Percentiles rank a stretch among this genome's conserved stretches.
Evolutionary conservation across 2,888 invertebrate genomes (phyloP).

Genomic region (Ornithoptera priamus): DNA sequence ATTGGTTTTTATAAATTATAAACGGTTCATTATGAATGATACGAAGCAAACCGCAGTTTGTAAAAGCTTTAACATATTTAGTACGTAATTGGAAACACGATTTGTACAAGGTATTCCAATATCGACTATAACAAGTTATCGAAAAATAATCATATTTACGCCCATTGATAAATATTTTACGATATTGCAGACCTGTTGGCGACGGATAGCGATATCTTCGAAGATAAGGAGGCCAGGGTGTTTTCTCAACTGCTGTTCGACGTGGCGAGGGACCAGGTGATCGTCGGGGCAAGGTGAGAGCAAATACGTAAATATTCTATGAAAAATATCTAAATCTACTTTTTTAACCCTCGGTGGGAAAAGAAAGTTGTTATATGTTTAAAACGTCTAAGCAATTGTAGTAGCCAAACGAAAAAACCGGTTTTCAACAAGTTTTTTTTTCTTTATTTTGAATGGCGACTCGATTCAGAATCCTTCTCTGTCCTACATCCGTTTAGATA

Average conservation of each 20-base stretch:
- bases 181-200: constrained; percentile 83
- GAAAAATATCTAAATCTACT: neutral
- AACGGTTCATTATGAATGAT: neutral
- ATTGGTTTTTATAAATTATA: too few species aligned
- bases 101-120: constrained; percentile 5
- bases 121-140: neutral
- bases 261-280: constrained; percentile 90
- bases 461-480: too few species aligned
- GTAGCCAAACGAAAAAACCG: neutral
- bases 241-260: constrained; percentile 93
- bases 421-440: neutral
- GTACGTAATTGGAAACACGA: constrained; percentile 2
- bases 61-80: constrained; percentile 8
- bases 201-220: constrained; percentile 83
- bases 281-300: constrained; percentile 93
- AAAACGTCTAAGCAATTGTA: neutral
- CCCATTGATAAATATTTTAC: constrained; percentile 23
- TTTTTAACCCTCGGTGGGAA: neutral
- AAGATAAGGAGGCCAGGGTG: constrained; percentile 85
- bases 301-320: constrained; percentile 4
- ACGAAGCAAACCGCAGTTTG: neutral
- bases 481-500: too few species aligned
- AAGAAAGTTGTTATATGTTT: neutral
- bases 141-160: constrained; percentile 6
- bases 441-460: too few species aligned